A percentile compares a stretch with the other conserved stretches of the same genome.
These are phyloP conservation scores for Cygnus olor DNA, from an alignment of 2,797 vertebrate species.

Conservation along the genomic window DNA sequence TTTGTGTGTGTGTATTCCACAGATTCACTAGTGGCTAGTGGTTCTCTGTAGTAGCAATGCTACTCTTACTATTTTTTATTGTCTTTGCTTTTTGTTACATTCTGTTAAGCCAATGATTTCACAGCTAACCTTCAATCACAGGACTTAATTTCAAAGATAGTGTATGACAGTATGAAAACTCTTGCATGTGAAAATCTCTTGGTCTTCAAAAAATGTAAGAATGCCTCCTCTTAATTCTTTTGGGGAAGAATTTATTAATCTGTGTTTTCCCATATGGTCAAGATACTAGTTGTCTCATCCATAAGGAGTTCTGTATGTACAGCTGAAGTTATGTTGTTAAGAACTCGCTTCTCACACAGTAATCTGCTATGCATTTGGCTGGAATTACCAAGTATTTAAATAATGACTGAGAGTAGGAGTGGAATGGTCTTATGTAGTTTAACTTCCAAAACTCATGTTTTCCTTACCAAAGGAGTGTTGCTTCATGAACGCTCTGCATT, in stretches of 20 bases:
- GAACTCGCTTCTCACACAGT: no score
- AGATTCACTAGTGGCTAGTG: not conserved
- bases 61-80: not conserved
- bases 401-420: not conserved
- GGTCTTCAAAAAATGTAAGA: not conserved
- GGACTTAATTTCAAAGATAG: not conserved
- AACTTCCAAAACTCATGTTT: not conserved
- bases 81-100: not conserved
- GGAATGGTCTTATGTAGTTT: not conserved
- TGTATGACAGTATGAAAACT: accelerated
- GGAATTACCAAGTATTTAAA: not conserved
- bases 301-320: accelerated
- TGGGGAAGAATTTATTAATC: not conserved
- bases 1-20: accelerated
- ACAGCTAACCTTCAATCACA: not conserved
- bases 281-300: not conserved
- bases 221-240: not conserved
- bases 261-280: not conserved
- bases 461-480: not conserved
- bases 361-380: no score
- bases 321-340: not conserved
- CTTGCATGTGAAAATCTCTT: not conserved
- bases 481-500: not conserved
- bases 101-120: not conserved
- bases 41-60: not conserved